A percentile compares a stretch with the other conserved stretches of the same genome.
Evolutionary conservation across 2,113 vertebrate genomes (phyloP).

Genomic region (Diadophis punctatus): DNA sequence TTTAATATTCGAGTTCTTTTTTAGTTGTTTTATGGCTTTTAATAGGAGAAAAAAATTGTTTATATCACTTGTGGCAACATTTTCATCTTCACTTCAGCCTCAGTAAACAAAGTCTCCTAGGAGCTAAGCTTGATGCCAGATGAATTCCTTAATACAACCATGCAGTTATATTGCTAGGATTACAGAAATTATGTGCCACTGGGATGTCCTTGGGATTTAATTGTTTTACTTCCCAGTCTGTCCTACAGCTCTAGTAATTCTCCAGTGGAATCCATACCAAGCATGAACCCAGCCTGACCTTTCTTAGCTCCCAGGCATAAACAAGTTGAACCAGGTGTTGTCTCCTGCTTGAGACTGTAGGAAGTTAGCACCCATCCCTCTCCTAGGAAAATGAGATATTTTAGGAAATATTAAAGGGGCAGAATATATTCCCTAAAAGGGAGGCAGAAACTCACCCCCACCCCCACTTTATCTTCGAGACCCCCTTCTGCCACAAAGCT

Average conservation of each 20-base stretch:
- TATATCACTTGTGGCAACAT: background rate
- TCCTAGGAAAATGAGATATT: too few relatives aligned
- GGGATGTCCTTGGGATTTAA: background rate
- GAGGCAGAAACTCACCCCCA: too few relatives aligned
- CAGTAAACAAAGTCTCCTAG: background rate
- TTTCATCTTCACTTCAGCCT: background rate
- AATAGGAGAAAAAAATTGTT: background rate
- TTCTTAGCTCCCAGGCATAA: background rate
- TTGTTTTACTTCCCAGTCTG: background rate
- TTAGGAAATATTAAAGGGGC: too few relatives aligned
- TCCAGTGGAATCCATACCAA: background rate
- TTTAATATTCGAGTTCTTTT: background rate
- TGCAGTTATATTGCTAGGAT: background rate
- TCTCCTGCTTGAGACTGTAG: background rate
- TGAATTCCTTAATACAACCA: background rate
- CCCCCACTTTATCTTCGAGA: too few relatives aligned
- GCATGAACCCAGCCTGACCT: background rate
- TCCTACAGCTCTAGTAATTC: background rate
- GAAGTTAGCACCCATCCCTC: too few relatives aligned
- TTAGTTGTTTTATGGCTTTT: background rate
- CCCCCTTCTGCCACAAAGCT: too few relatives aligned
- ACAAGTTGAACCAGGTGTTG: background rate
- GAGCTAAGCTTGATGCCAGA: background rate
- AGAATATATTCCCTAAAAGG: too few relatives aligned
- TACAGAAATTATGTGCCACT: background rate